phyloP scores from a whole-genome alignment of 1,140 invertebrate genomes.

The Phymastichus coffea region DNA sequence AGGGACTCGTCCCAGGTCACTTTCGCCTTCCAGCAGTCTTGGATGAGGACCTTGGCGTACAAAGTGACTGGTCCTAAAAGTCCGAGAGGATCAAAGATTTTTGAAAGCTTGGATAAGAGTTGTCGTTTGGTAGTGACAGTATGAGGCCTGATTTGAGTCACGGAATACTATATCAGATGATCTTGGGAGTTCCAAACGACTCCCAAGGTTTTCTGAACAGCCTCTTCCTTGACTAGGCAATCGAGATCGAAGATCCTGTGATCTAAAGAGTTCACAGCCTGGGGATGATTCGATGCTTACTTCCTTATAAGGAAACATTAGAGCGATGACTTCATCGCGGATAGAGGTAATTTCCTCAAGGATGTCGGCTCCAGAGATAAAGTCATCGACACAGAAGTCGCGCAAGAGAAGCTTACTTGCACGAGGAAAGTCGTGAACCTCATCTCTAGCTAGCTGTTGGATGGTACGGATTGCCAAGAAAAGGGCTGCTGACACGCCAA shows the following conservation, averaged over 20 bases:
- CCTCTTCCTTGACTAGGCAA: not conserved
- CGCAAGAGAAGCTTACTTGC: not conserved
- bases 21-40: too few species aligned
- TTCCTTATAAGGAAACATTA: not conserved
- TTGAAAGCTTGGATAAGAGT: not conserved
- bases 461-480: not conserved
- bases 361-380: not conserved
- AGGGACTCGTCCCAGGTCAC: too few species aligned
- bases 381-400: not conserved
- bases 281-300: not conserved
- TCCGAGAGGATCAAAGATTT: not conserved
- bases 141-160: not conserved
- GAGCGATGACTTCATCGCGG: constrained; percentile 9
- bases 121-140: too few species aligned
- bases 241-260: not conserved
- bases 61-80: not conserved
- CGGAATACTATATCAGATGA: not conserved
- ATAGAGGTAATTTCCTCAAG: not conserved
- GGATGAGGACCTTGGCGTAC: too few species aligned
- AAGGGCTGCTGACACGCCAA: not conserved
- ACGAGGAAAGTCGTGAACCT: not conserved
- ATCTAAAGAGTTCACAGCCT: not conserved
- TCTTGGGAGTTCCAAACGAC: not conserved
- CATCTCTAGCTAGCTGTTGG: not conserved
- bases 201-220: not conserved